Base-by-base conservation (phyloP, 2,888 invertebrate genomes). In the Punctoribates punctum region DNA sequence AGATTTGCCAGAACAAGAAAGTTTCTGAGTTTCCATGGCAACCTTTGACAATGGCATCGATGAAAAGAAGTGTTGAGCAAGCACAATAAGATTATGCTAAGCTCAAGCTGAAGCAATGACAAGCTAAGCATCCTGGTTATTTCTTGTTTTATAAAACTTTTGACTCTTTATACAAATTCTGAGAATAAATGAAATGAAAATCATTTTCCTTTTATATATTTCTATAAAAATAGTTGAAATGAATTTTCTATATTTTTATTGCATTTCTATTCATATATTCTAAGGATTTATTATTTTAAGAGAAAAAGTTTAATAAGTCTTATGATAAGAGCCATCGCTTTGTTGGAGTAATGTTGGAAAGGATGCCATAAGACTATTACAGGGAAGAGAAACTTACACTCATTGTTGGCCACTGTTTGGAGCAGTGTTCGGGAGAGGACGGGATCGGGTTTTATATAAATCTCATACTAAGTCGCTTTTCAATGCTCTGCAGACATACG, bases 341-440 rank as follows among this genome's bases (percentile, higher is more conserved):
- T 62, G 42, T 46, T 70, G 20, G 20, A 70, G 70, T 23, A 34
- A 1, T 62, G 42, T 46, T 70, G 20, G 20, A 70, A 46, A 34
- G 38, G 20, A 70, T 70, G 9, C 42, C 70, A 38, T 38, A 4
- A 70, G 42, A 70, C 23, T 70, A 70, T 38, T 70, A 23, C 70
- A 70, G 70, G n/a, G 42, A 70, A 70, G 70, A 42, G 42, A 23
- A 42, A 70, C 42, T 70, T 11, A 23, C 70, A 70, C 8, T 38
- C 70, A 65, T 65, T 70, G 70, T 70, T 42, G 70, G 38, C 34
- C 67, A 67, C 20, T n/a, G 38, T 62, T 25, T 25, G 29, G 17
- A 25, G 34, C 65, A 65, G 20, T 65, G 65, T 65, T 65, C 11
- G 54, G 20, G 54, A 54, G n/a, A n/a, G 51, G n/a, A 4, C 2